A percentile compares a stretch with the other conserved stretches of the same genome.
phyloP scores from a whole-genome alignment of 2,113 vertebrate species.

The Seriola dumerili region DNA sequence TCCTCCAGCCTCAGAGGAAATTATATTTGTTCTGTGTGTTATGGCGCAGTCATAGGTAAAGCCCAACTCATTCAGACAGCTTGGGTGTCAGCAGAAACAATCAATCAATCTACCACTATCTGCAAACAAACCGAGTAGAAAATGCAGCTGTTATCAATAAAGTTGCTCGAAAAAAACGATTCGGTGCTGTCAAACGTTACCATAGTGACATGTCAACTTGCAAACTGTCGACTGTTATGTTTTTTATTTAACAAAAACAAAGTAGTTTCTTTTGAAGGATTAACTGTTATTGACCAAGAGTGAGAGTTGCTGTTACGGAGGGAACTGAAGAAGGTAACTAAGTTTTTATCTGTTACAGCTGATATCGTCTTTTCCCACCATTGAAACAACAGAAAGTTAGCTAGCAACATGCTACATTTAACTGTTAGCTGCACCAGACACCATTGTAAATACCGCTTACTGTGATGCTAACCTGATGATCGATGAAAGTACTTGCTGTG shows the following conservation, averaged over 20 bases:
- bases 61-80: no score
- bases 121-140: neutral
- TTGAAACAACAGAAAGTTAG: neutral
- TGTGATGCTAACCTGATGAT: neutral
- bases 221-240: neutral
- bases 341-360: neutral
- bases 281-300: neutral
- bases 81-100: no score
- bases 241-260: neutral
- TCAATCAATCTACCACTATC: no score
- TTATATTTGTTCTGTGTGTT: no score
- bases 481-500: no score
- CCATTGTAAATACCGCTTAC: neutral
- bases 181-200: neutral
- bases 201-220: slow-evolving; percentile 28
- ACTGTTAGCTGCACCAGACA: neutral
- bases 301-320: neutral
- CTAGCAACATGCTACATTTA: neutral
- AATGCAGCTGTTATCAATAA: slow-evolving; percentile 6
- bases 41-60: no score
- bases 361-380: neutral
- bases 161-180: neutral
- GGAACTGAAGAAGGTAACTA: neutral
- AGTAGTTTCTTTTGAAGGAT: neutral
- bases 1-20: no score